A percentile compares a stretch with the other conserved stretches of the same genome.
These are phyloP conservation scores for Neosilurus hyrtlii DNA, from an alignment of 2,797 vertebrate species.

Conservation along the genomic window DNA sequence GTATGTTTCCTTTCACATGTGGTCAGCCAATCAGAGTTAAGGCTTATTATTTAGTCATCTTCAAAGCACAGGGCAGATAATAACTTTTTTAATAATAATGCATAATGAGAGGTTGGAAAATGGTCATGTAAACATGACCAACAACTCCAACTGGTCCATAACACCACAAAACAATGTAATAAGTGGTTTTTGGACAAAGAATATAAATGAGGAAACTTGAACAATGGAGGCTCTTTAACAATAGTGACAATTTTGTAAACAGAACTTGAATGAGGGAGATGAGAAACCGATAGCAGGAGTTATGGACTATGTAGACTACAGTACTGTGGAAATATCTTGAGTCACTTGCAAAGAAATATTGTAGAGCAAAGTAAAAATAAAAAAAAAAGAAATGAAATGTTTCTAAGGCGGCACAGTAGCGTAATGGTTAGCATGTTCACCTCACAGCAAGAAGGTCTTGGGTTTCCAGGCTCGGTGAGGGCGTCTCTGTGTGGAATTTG, in stretches of 20 bases:
- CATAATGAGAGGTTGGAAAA: neutral
- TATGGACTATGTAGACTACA: neutral
- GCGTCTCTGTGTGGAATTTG: too few relatives aligned
- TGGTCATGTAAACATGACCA: neutral
- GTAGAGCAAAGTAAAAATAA: too few relatives aligned
- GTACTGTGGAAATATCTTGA: too few relatives aligned
- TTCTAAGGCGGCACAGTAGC: too few relatives aligned
- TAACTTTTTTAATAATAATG: neutral
- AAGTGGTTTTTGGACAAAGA: conserved; percentile 6
- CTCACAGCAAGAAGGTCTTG: too few relatives aligned
- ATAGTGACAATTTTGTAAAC: neutral
- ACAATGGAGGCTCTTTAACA: neutral
- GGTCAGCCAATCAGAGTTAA: neutral
- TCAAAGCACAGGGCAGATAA: neutral
- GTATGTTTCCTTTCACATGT: neutral
- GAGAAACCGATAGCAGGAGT: neutral
- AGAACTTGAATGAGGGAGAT: neutral
- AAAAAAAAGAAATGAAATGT: too few relatives aligned
- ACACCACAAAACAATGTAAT: neutral
- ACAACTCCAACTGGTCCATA: neutral
- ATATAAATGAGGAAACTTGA: conserved; percentile 11
- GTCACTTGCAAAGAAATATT: too few relatives aligned
- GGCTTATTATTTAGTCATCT: neutral
- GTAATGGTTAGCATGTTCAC: too few relatives aligned
- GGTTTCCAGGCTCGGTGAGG: too few relatives aligned